Conservation (phyloP, 2,113 vertebrate species). For the Mustela nigripes region DNA sequence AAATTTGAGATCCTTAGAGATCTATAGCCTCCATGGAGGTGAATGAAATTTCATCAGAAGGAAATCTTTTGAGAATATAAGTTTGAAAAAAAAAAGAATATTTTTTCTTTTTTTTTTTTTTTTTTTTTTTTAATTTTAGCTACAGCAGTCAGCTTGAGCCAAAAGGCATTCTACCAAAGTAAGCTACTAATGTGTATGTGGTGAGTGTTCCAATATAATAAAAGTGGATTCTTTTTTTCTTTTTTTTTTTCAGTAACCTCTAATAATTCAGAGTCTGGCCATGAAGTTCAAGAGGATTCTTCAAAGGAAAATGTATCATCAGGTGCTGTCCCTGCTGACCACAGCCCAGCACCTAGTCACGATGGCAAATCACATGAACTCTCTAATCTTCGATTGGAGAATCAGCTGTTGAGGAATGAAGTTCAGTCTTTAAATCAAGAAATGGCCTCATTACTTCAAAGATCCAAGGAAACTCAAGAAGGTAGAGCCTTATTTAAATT, state of each 20-base stretch:
- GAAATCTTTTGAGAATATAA: not conserved
- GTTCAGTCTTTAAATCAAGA: constrained; percentile 98
- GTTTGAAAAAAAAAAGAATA: too few species aligned
- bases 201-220: not conserved
- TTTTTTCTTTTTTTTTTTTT: not conserved
- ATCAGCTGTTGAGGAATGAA: constrained; percentile 96
- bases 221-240: not conserved
- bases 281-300: constrained; percentile 84
- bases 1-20: not conserved
- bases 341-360: constrained; percentile 71
- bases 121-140: not conserved
- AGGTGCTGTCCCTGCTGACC: constrained; percentile 77
- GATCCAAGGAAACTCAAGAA: constrained; percentile 96
- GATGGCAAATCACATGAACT: constrained; percentile 91
- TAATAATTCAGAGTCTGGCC: constrained; percentile 90
- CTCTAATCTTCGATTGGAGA: constrained; percentile 97
- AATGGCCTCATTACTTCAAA: constrained; percentile 96
- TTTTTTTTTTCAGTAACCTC: constrained; percentile 86
- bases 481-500: constrained; percentile 86
- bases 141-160: not conserved
- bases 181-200: not conserved
- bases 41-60: not conserved
- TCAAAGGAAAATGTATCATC: constrained; percentile 76
- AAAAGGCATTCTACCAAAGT: not conserved
- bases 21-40: not conserved